Evolutionary conservation across 2,888 invertebrate genomes (phyloP).

Genomic region (Caenorhabditis sinica): DNA sequence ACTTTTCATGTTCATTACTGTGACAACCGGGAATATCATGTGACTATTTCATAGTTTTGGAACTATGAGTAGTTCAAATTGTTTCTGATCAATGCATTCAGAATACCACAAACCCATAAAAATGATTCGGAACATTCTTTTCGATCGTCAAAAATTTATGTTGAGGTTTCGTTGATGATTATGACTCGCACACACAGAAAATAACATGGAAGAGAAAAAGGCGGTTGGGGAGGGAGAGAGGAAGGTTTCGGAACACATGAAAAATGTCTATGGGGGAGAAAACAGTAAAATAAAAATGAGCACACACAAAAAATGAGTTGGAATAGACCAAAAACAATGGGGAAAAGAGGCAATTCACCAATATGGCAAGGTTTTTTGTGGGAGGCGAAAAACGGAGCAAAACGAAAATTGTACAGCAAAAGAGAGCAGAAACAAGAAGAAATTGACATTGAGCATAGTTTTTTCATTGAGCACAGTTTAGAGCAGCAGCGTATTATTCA

Average conservation of each 20-base stretch:
- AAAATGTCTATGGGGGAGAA: slow-evolving; percentile 28
- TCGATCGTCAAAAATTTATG: slow-evolving; percentile 39
- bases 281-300: slow-evolving; percentile 26
- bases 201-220: slow-evolving; percentile 28
- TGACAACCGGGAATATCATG: neutral
- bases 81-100: neutral
- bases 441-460: slow-evolving; percentile 24
- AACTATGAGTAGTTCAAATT: neutral
- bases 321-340: neutral
- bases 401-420: slow-evolving; percentile 24
- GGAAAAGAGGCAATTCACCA: slow-evolving; percentile 45
- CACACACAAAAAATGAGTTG: slow-evolving; percentile 10
- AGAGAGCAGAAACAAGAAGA: slow-evolving; percentile 20
- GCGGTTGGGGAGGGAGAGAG: neutral
- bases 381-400: slow-evolving; percentile 14
- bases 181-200: slow-evolving; percentile 53
- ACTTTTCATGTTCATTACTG: no score
- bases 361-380: slow-evolving; percentile 56
- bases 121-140: neutral
- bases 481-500: slow-evolving; percentile 29
- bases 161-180: slow-evolving; percentile 46
- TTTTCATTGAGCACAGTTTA: slow-evolving; percentile 13
- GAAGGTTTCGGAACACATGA: slow-evolving; percentile 37
- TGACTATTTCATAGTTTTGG: neutral
- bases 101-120: neutral